These are phyloP conservation scores for Aphaenogaster floridana DNA, from an alignment of 1,140 invertebrate species.

Conservation along the genomic window DNA sequence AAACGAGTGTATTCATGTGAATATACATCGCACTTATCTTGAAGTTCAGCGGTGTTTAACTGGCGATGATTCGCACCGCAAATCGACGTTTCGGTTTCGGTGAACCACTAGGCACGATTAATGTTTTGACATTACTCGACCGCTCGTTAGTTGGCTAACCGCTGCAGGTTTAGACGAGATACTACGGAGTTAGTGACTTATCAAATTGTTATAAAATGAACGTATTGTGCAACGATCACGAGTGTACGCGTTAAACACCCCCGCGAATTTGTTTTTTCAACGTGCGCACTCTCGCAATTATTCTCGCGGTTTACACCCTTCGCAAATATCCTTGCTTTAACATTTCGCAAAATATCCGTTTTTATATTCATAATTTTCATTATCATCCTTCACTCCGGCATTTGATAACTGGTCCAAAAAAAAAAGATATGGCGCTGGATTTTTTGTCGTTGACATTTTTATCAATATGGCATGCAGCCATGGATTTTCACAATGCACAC, in stretches of 20 bases:
- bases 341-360: constrained; percentile 1
- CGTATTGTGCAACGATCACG: neutral
- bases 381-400: neutral
- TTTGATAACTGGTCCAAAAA: neutral
- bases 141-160: constrained; percentile 54
- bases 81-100: constrained; percentile 60
- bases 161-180: constrained; percentile 29
- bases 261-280: neutral
- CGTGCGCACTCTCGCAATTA: neutral
- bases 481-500: constrained; percentile 37
- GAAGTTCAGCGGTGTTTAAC: constrained; percentile 30
- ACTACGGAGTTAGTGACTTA: neutral
- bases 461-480: constrained; percentile 18
- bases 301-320: neutral
- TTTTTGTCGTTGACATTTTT: constrained; percentile 19
- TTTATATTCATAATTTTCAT: neutral
- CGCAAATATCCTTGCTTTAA: neutral
- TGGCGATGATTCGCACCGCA: constrained; percentile 46
- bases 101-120: constrained; percentile 47
- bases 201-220: neutral
- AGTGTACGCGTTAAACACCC: too few relatives aligned
- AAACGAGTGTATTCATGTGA: constrained; percentile 17
- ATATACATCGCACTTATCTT: constrained; percentile 24
- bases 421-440: neutral
- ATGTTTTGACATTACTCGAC: constrained; percentile 56